Conservation (phyloP, 2,113 vertebrate genomes). For the Oreocharis arfaki region DNA sequence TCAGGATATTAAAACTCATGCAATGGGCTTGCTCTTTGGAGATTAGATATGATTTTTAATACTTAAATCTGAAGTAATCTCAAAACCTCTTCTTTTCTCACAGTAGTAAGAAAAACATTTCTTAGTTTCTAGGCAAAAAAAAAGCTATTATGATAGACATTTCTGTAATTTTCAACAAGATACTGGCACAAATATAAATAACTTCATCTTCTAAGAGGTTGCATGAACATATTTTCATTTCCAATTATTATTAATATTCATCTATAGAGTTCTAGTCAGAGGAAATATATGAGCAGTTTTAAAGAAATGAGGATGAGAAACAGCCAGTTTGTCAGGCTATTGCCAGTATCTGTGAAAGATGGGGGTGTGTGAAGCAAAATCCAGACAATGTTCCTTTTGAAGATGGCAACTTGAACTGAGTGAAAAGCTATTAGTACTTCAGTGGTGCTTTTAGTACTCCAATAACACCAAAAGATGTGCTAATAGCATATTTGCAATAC, state of each 20-base stretch:
- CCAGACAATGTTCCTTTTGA: not conserved
- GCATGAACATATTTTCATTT: not conserved
- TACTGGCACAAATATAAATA: not conserved
- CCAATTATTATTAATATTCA: not conserved
- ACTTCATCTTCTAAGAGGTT: not conserved
- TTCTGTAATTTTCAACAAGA: not conserved
- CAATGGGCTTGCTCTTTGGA: not conserved
- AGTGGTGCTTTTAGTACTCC: not conserved
- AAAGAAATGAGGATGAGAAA: not conserved
- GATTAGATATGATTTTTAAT: not conserved
- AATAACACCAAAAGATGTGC: not conserved
- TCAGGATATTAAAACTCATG: not conserved
- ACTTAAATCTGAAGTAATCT: not conserved
- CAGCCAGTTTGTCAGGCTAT: not conserved
- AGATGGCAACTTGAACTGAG: not conserved
- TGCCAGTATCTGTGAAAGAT: not conserved
- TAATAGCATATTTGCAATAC: not conserved
- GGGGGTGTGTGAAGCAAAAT: not conserved
- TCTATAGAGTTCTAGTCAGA: not conserved
- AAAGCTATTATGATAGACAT: not conserved
- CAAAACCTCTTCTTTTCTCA: not conserved
- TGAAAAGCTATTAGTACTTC: not conserved
- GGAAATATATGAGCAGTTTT: not conserved
- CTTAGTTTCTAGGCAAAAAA: not conserved
- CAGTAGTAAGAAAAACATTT: not conserved